Evolutionary conservation across 1,140 invertebrate genomes (phyloP).

Genomic region (Pseudomyrmex cubaensis): DNA sequence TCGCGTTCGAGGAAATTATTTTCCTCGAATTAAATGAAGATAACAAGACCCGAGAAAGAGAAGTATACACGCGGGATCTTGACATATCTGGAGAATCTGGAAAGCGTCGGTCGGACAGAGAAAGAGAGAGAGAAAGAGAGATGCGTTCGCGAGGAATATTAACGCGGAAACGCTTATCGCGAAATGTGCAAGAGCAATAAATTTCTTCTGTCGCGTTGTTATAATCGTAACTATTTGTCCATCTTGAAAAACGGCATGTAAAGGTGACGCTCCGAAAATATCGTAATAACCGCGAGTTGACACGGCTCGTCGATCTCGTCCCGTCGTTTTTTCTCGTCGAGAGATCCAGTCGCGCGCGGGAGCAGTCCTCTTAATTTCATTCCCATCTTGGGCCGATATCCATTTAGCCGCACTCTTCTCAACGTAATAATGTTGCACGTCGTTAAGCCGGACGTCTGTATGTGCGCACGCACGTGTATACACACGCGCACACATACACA

Average conservation of each 20-base stretch:
- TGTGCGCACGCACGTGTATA: background rate
- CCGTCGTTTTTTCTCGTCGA: background rate
- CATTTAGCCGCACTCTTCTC: conserved; percentile 56
- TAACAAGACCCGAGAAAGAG: background rate
- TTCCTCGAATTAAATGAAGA: conserved; percentile 24
- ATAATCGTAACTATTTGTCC: background rate
- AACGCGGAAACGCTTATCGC: background rate
- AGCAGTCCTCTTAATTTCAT: conserved; percentile 56
- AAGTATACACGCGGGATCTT: background rate
- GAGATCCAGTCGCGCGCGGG: conserved; percentile 32
- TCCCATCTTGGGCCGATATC: conserved; percentile 33
- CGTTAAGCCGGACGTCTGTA: conserved; percentile 61
- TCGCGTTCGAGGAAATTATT: conserved; percentile 6
- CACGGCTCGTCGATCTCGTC: background rate
- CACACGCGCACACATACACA: background rate
- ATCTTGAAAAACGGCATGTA: no score
- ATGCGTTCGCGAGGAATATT: background rate
- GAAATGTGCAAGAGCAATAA: background rate
- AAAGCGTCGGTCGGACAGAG: no score
- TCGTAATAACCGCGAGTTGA: background rate
- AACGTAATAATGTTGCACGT: conserved; percentile 69
- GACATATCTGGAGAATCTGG: background rate
- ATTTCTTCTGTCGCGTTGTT: background rate
- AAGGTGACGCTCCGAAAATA: background rate
- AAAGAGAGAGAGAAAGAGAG: no score